Conservation (phyloP, 2,113 vertebrate species). For the Oriolus oriolus region DNA sequence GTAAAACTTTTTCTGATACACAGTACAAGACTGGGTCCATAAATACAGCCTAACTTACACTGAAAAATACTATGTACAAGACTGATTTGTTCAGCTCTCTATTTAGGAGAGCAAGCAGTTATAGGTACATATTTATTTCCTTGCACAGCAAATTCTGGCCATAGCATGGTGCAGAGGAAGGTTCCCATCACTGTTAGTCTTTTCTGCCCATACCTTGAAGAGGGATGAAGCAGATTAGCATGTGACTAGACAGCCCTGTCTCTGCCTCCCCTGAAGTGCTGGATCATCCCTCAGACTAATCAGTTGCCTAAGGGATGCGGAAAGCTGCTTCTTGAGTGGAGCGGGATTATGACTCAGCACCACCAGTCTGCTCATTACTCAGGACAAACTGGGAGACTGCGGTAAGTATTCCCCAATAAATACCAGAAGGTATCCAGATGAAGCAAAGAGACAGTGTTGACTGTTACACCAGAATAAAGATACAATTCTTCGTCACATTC, state of each 20-base stretch:
- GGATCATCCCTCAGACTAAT: neutral
- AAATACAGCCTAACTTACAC: neutral
- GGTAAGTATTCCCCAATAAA: neutral
- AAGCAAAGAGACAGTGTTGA: neutral
- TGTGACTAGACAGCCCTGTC: neutral
- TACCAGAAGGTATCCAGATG: constrained; percentile 26
- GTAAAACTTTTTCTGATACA: neutral
- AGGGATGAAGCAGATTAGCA: neutral
- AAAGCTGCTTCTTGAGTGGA: neutral
- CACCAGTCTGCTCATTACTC: neutral
- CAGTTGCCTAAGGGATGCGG: neutral
- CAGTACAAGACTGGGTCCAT: neutral
- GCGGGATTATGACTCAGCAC: constrained; percentile 15
- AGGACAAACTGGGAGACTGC: neutral
- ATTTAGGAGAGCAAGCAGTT: neutral
- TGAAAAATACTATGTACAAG: neutral
- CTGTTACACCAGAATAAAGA: constrained; percentile 52
- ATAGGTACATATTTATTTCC: neutral
- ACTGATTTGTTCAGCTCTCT: neutral
- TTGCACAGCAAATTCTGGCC: neutral
- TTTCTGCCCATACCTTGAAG: neutral
- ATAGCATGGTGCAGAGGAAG: neutral
- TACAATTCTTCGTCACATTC: constrained; percentile 68
- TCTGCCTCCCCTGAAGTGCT: neutral
- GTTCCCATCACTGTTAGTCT: neutral